Conservation (phyloP, 2,888 invertebrate genomes). For the Dicranocentrus wangi region DNA sequence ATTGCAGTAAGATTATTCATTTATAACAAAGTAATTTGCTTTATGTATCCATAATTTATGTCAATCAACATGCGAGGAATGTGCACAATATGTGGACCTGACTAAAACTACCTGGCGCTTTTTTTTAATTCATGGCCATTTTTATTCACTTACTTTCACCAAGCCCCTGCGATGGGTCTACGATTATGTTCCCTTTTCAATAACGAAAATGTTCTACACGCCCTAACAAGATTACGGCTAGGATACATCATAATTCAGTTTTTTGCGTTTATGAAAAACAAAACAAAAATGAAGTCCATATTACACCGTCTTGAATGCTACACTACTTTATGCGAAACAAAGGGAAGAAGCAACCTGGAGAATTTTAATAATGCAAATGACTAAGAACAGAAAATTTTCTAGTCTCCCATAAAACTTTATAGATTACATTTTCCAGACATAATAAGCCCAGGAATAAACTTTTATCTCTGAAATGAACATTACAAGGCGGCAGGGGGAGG, state of each 20-base stretch:
- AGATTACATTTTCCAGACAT: constrained; percentile 44
- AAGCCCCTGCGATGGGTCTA: background rate
- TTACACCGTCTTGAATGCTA: background rate
- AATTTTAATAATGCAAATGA: constrained; percentile 59
- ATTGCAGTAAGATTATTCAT: too few species aligned
- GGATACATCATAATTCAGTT: constrained; percentile 27
- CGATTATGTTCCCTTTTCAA: too few species aligned
- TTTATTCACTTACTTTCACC: background rate
- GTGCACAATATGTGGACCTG: too few species aligned
- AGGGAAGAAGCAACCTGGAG: constrained; percentile 21
- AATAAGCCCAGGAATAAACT: constrained; percentile 46
- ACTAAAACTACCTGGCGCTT: too few species aligned
- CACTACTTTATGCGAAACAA: background rate
- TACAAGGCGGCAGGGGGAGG: constrained; percentile 1
- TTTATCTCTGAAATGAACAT: constrained; percentile 37
- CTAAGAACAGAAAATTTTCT: constrained; percentile 33
- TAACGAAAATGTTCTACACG: background rate
- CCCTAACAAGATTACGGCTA: constrained; percentile 24
- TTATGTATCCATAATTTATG: too few species aligned
- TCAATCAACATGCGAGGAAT: too few species aligned
- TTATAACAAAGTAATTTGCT: too few species aligned
- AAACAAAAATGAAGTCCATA: background rate
- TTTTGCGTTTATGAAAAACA: constrained; percentile 29
- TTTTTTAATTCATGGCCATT: background rate
- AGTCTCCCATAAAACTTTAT: constrained; percentile 51